Conservation (phyloP, 2,888 invertebrate species). For the Drosophila helvetica region DNA sequence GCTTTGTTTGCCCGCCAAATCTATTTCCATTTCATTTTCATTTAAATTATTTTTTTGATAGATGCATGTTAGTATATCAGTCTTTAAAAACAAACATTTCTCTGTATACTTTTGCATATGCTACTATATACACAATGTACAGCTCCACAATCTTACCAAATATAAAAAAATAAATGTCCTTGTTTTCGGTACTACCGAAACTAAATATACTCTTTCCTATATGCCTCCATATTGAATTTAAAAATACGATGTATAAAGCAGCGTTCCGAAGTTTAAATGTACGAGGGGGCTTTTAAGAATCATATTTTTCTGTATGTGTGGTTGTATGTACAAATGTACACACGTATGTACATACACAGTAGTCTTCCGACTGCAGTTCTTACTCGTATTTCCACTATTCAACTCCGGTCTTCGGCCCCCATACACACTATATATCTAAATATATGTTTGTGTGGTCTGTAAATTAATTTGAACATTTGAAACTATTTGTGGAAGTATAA, state of each 20-base stretch:
- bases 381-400: too few species aligned
- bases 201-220: neutral
- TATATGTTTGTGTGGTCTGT: neutral
- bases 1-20: neutral
- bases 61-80: neutral
- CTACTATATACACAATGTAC: neutral
- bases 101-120: neutral
- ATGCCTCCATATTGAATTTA: neutral
- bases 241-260: neutral
- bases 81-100: neutral
- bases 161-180: neutral
- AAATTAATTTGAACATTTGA: neutral
- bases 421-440: too few species aligned
- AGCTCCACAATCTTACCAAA: neutral
- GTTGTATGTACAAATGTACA: too few species aligned
- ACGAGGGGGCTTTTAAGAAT: too few species aligned
- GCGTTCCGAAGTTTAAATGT: too few species aligned
- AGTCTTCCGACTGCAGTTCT: too few species aligned
- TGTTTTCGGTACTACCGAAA: neutral
- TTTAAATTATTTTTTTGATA: neutral
- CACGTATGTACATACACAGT: too few species aligned
- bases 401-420: too few species aligned
- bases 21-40: neutral
- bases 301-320: too few species aligned
- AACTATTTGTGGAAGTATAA: constrained; percentile 24